Conservation (phyloP, 30 jellyfish, hydroid and myxozoan genomes). For the Turritopsis rubra region DNA sequence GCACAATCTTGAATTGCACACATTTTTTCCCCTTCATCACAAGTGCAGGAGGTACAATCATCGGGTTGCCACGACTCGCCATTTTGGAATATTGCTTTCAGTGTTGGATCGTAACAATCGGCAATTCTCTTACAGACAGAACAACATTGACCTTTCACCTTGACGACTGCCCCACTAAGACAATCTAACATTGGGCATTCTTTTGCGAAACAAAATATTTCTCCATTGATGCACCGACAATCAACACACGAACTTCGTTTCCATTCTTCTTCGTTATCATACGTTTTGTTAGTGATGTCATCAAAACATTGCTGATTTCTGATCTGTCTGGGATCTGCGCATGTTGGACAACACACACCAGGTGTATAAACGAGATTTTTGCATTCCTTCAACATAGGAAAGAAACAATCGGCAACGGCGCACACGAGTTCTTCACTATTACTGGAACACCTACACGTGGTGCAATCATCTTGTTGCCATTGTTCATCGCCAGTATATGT, state of each 20-base stretch:
- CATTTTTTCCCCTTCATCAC: not conserved
- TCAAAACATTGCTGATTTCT: conserved; percentile 12
- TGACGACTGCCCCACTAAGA: not conserved
- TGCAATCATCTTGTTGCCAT: not conserved
- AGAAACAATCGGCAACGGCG: not conserved
- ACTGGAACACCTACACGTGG: not conserved
- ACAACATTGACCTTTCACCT: conserved; percentile 49
- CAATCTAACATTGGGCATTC: not conserved
- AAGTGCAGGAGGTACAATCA: conserved; percentile 1
- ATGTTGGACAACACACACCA: conserved; percentile 68
- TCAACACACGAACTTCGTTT: not conserved
- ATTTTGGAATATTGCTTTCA: not conserved
- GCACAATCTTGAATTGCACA: not conserved
- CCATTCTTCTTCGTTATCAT: not conserved
- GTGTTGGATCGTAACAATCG: not conserved
- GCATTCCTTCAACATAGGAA: not conserved
- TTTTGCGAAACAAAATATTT: not conserved
- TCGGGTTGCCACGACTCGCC: conserved; percentile 9
- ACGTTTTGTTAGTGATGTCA: not conserved
- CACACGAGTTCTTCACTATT: not conserved
- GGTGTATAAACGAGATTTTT: conserved; percentile 42
- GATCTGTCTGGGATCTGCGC: too few species aligned
- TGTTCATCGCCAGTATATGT: too few species aligned
- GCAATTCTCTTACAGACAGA: conserved; percentile 21
- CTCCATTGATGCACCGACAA: not conserved